Base-by-base conservation (phyloP, 30 jellyfish, hydroid and myxozoan species). In the Cassiopea andromeda region DNA sequence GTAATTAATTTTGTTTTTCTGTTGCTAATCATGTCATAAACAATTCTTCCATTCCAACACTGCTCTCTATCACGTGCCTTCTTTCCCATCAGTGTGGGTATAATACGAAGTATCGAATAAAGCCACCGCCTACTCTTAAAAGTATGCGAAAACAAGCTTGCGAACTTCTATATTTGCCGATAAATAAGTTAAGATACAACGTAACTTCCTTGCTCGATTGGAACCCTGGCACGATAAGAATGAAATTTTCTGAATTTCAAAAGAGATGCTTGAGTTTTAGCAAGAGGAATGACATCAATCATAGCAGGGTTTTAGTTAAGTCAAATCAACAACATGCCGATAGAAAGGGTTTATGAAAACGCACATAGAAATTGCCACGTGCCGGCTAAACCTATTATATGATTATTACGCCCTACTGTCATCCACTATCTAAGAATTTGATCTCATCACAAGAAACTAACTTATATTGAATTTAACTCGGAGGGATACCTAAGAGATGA, bases 341-440 rank as follows among this genome's bases (percentile, higher is more conserved):
- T 43, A 2, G n/a, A 70, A 70, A 17, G 19, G 79, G 15, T 4
- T 9, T 6, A 5, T 50, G 8, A 9, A 50, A 9, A 2, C 8
- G 9, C 2, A 10, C 74, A 77, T 48, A 77, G 86, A 77, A 77
- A 7, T 50, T 59, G 86, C 86, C 86, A 77, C 86, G 86, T 77
- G 86, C 86, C 86, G 50, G 48, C 1, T 59, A 48, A 77, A 19
- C 47, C 69, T 12, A 46, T 46, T 77, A 46, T 60, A 1, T 27
- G 48, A 8, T 49, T 2, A 77, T 60, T 48, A 13, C 74, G 5
- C 86, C 86, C 86, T 17, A 54, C 73, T 19, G 79, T 38, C 79
- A 43, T 70, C 79, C 50, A 70, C 79, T 18, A 70, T 49, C 79
- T 18, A 70, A 17, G 79, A 70, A 70, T 70, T 70, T 38, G 54